Evolutionary conservation across 1,140 invertebrate genomes (phyloP), one percentile per base, ranked within the genome.

Genomic region (Caerostris extrusa): DNA sequence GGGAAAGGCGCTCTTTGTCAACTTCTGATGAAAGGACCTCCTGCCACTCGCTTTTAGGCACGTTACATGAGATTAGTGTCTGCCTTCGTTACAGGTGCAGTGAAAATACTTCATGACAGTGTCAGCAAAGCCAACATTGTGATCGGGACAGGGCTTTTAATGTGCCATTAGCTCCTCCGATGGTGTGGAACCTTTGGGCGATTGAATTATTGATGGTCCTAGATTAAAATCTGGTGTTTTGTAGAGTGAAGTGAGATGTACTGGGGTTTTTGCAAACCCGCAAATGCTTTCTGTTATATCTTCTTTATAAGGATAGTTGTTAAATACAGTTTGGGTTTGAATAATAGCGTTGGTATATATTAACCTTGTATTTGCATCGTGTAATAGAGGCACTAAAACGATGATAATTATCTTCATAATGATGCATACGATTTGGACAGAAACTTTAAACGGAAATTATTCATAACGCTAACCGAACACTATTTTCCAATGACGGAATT

Each of bases 51-150:
- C 57, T 57, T 19, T 61, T n/a, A 12, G 85, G 56, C 85, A 87
- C 85, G 85, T 60, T 87, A 87, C 50, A 61, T 50, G 85, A 87
- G 85, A 87, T 87, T 87, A 87, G 85, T 60, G 58, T 87, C 19
- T 85, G 10, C 34, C 8, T 19, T n/a, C 34, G 58, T 87, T 87
- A 87, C 85, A 87, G 85, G 85, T 87, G 85, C 57, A 87, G 56
- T 77, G 82, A 85, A 58, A n/a, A 58, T n/a, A 34, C 85, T 60
- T 10, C 34, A 34, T 3, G 19, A 50, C 85, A 50, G 34, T 61
- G 34, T 19, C n/a, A 61, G 19, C 19, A 87, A 60, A 87, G 85
- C 85, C 64, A 87, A 87, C 64, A 87, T 87, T 87, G 17, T 17
- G n/a, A 50, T 87, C 85, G 34, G 19, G 7, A 61, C 19, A 12